A percentile compares a stretch with the other conserved stretches of the same genome.
These are phyloP conservation scores for Sebastes oblongus DNA, from an alignment of 2,797 vertebrate genomes.

Conservation along the genomic window DNA sequence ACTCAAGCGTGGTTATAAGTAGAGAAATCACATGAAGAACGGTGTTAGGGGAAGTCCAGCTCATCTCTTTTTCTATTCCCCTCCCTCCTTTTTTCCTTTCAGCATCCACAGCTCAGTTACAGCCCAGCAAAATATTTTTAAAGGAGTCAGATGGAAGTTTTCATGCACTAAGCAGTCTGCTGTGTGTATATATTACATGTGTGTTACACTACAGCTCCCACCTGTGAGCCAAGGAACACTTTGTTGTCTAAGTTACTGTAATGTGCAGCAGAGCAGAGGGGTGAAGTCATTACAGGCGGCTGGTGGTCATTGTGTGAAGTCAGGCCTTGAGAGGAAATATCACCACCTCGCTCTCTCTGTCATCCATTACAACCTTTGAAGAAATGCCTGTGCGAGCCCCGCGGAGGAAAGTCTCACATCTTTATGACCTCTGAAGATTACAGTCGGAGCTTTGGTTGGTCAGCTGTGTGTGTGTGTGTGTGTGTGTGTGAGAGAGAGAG, in stretches of 20 bases:
- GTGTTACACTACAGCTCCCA: conserved; percentile 20
- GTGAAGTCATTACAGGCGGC: conserved; percentile 46
- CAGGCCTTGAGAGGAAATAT: conserved; percentile 39
- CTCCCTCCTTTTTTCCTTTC: conserved; percentile 11
- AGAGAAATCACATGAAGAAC: conserved; percentile 56
- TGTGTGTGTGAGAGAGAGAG: neutral
- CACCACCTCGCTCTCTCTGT: conserved; percentile 19
- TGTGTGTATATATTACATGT: neutral
- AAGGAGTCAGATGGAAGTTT: conserved; percentile 52
- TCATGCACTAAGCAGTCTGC: conserved; percentile 27
- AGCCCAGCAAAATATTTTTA: conserved; percentile 65
- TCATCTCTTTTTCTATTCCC: neutral
- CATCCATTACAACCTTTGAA: conserved; percentile 32
- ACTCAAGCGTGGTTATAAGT: conserved; percentile 57
- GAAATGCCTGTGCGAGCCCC: conserved; percentile 13
- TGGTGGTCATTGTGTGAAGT: conserved; percentile 40
- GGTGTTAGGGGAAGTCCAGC: conserved; percentile 55
- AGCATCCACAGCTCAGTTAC: conserved; percentile 35
- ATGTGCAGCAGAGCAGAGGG: conserved; percentile 31
- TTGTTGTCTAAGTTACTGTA: conserved; percentile 38
- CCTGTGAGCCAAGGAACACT: conserved; percentile 31
- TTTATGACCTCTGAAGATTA: conserved; percentile 50
- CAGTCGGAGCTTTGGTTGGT: conserved; percentile 13
- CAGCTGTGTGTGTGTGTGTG: neutral
- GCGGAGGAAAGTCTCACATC: conserved; percentile 39